Evolutionary conservation across 23 tunicate species (phyloP), one percentile per base, ranked within the genome.

Genomic region (Oikopleura vanhoeffeni): DNA sequence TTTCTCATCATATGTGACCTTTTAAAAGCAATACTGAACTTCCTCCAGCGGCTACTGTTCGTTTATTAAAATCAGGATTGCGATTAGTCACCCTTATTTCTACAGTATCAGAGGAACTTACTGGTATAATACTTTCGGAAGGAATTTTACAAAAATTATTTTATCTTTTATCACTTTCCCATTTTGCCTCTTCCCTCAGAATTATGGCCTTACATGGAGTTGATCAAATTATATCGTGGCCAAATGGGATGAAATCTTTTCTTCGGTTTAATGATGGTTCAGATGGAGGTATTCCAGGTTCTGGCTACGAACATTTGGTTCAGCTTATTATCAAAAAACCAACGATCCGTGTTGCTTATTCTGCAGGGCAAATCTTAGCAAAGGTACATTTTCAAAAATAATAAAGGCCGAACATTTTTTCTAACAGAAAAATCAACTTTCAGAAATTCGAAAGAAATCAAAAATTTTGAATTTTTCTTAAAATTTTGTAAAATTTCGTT

Each of bases 1-100:
- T n/a, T n/a, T n/a, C n/a, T n/a, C n/a, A n/a, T n/a, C n/a, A n/a
- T n/a, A n/a, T n/a, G n/a, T n/a, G n/a, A n/a, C n/a, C n/a, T n/a
- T n/a, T n/a, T n/a, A n/a, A n/a, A n/a, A n/a, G n/a, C n/a, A 71
- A 32, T 30, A 71, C 35, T 18, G 79, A 71, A 28, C 38, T 71
- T 33, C 79, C 79, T 18, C 79, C 79, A 2, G 79, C 79, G 35
- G 79, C 79, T 28, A 71, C 79, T 4, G 79, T 71, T 71, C 79
- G 79, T 18, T 30, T 71, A 32, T 32, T 71, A 4, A 71, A 71
- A 32, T 33, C 79, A 18, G 79, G 79, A 24, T 38, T 71, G 27
- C 79, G 79, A 24, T 30, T 71, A 38, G 79, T 71, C 35, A 71
- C 79, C 36, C 79, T 71, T 71, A 32, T 71, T 71, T 33, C 79